These are phyloP conservation scores for Polydrusus pterygomalis DNA, from an alignment of 2,888 invertebrate species.

Conservation along the genomic window DNA sequence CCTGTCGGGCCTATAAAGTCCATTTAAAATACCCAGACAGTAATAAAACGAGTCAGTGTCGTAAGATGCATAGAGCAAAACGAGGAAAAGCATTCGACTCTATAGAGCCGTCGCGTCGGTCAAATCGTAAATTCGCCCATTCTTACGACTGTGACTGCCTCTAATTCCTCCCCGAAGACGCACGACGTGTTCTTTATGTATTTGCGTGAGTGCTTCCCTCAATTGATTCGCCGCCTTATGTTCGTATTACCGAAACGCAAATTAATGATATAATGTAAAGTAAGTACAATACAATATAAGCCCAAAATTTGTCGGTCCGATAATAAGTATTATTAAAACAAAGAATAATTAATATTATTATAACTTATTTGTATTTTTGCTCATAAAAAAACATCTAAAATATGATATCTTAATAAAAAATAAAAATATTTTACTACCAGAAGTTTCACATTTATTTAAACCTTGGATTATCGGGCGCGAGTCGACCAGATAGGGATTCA, in stretches of 20 bases:
- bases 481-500: too few relatives aligned
- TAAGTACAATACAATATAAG: too few relatives aligned
- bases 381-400: too few relatives aligned
- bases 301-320: too few relatives aligned
- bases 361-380: too few relatives aligned
- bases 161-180: slow-evolving; percentile 72
- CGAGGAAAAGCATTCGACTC: slow-evolving; percentile 36
- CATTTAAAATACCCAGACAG: slow-evolving; percentile 18
- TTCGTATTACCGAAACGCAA: background rate
- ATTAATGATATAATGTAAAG: background rate
- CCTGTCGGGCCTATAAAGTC: background rate
- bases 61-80: slow-evolving; percentile 9
- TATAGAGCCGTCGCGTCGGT: slow-evolving; percentile 65
- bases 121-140: slow-evolving; percentile 71
- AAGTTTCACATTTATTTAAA: too few relatives aligned
- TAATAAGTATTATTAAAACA: too few relatives aligned
- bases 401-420: too few relatives aligned
- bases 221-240: slow-evolving; percentile 66
- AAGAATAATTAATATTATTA: too few relatives aligned
- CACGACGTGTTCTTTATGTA: slow-evolving; percentile 71
- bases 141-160: slow-evolving; percentile 70
- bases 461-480: too few relatives aligned
- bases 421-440: too few relatives aligned
- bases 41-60: slow-evolving; percentile 3
- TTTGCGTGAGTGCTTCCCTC: slow-evolving; percentile 71